phyloP scores from a whole-genome alignment of 1,140 invertebrate genomes.

The Eulimnadia texana region DNA sequence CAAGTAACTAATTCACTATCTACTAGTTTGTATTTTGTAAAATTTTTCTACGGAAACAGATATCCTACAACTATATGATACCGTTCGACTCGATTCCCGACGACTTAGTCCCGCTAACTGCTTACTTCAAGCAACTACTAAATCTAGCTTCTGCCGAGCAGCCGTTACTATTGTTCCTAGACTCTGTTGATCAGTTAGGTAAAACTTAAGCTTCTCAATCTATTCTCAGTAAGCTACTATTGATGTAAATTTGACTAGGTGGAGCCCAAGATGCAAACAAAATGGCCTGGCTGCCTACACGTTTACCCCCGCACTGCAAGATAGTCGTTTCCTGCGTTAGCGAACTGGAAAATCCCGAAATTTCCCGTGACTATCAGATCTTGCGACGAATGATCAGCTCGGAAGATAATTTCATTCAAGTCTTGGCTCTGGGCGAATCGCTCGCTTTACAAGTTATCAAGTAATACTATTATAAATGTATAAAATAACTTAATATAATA shows the following conservation, averaged over 20 bases:
- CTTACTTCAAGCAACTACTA: slow-evolving; percentile 86
- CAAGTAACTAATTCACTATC: slow-evolving; percentile 42
- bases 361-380: slow-evolving; percentile 72
- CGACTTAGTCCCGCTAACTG: slow-evolving; percentile 85
- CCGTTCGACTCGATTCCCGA: slow-evolving; percentile 87
- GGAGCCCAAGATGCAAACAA: slow-evolving; percentile 86
- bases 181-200: slow-evolving; percentile 83
- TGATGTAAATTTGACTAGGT: too few relatives aligned
- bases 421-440: slow-evolving; percentile 77
- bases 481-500: not conserved
- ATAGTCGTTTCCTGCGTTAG: slow-evolving; percentile 79
- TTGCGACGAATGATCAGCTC: slow-evolving; percentile 77
- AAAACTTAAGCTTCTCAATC: too few relatives aligned
- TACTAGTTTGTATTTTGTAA: not conserved
- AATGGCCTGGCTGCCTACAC: slow-evolving; percentile 87
- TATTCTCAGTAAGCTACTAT: too few relatives aligned
- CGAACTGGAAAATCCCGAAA: slow-evolving; percentile 68
- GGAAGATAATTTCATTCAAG: slow-evolving; percentile 84
- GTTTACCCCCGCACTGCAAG: slow-evolving; percentile 80
- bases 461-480: slow-evolving; percentile 30
- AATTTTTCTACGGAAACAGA: slow-evolving; percentile 36
- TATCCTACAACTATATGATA: slow-evolving; percentile 87
- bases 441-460: slow-evolving; percentile 84
- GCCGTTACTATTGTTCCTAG: slow-evolving; percentile 72
- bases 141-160: slow-evolving; percentile 63